phyloP scores from a whole-genome alignment of 2,797 vertebrate genomes.

The Sebastes matsubarae region DNA sequence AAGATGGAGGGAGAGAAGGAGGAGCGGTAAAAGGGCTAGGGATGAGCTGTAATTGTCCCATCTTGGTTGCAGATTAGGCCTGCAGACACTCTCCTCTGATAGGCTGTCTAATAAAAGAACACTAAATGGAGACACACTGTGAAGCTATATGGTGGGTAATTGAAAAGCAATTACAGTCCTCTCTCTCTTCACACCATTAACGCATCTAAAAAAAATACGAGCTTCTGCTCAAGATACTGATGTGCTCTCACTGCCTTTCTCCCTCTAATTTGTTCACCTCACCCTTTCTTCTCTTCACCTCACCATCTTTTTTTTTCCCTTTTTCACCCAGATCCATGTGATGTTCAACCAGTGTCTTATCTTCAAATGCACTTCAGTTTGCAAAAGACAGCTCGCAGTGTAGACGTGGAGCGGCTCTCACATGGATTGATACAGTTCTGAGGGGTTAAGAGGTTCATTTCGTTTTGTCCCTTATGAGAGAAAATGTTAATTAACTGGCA shows the following conservation, averaged over 20 bases:
- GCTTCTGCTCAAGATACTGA: not conserved
- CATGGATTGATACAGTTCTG: not conserved
- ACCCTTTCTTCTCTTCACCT: not conserved
- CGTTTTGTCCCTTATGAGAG: no score
- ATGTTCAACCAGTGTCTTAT: not conserved
- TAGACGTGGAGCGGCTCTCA: not conserved
- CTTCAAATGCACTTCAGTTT: not conserved
- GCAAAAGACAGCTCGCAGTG: not conserved
- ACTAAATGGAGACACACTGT: constrained; percentile 41
- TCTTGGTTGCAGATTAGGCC: constrained; percentile 48
- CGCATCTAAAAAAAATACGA: not conserved
- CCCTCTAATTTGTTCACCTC: not conserved
- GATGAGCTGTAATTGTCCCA: constrained; percentile 25
- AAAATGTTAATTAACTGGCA: no score
- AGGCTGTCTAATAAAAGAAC: constrained; percentile 50
- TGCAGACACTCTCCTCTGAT: constrained; percentile 16
- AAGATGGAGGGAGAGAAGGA: not conserved
- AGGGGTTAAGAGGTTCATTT: no score
- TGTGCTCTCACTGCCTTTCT: not conserved
- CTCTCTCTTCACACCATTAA: not conserved
- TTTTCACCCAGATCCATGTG: not conserved
- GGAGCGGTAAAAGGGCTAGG: not conserved
- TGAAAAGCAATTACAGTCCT: constrained; percentile 56
- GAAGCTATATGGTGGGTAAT: constrained; percentile 46
- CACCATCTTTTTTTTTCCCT: not conserved